phyloP scores from a whole-genome alignment of 2,888 invertebrate species.

The Phortica okadai region DNA sequence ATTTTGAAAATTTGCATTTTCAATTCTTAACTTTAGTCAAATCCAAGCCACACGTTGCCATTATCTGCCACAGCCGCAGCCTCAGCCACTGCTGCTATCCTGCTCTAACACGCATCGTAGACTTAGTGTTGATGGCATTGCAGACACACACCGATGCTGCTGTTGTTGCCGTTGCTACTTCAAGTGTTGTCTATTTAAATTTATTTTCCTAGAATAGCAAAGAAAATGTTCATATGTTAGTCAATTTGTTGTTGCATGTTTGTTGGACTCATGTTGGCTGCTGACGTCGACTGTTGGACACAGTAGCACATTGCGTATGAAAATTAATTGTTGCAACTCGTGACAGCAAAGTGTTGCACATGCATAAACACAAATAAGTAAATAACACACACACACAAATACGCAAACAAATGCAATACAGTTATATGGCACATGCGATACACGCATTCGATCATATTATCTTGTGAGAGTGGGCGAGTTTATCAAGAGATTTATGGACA shows the following conservation, averaged over 20 bases:
- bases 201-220: slow-evolving; percentile 67
- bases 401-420: neutral
- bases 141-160: neutral
- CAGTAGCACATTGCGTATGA: slow-evolving; percentile 60
- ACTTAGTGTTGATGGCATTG: slow-evolving; percentile 8
- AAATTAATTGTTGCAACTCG: slow-evolving; percentile 71
- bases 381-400: slow-evolving; percentile 1
- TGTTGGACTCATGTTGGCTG: slow-evolving; percentile 39
- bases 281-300: neutral
- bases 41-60: slow-evolving; percentile 27
- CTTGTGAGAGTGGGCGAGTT: slow-evolving; percentile 58
- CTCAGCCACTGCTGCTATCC: slow-evolving; percentile 5
- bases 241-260: slow-evolving; percentile 61
- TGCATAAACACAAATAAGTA: neutral
- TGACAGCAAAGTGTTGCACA: slow-evolving; percentile 51
- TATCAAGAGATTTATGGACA: slow-evolving; percentile 26
- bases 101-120: neutral
- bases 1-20: slow-evolving; percentile 63
- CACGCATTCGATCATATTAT: neutral
- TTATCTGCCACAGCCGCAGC: neutral
- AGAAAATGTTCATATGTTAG: slow-evolving; percentile 63
- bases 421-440: neutral
- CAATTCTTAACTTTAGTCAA: slow-evolving; percentile 42
- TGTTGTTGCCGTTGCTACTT: neutral
- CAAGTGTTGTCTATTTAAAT: slow-evolving; percentile 63